Conservation (phyloP, 2,888 invertebrate genomes). For the Sphaerophoria rueppellii region DNA sequence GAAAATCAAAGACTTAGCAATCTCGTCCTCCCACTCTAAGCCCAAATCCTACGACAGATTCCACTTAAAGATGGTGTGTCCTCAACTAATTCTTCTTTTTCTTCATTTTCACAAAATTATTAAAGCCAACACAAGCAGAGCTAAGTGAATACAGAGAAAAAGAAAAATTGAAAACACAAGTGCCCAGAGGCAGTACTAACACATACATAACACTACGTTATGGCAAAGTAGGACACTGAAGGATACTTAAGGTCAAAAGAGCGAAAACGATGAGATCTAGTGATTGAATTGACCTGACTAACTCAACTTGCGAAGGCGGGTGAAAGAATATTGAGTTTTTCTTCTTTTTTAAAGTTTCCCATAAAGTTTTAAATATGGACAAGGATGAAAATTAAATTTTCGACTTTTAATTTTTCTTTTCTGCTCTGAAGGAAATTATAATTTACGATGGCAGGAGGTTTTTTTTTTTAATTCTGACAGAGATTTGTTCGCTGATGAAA, state of each 20-base stretch:
- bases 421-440: not conserved
- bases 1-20: too few species aligned
- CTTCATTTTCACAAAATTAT: too few species aligned
- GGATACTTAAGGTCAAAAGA: constrained; percentile 21
- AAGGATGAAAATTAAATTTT: constrained; percentile 29
- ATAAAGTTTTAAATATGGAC: not conserved
- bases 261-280: constrained; percentile 18
- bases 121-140: too few species aligned
- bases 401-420: constrained; percentile 1
- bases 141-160: not conserved
- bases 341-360: not conserved
- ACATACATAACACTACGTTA: not conserved
- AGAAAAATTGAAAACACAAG: constrained; percentile 5
- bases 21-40: too few species aligned
- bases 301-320: not conserved
- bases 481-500: not conserved
- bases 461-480: not conserved
- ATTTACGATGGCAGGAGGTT: constrained; percentile 24
- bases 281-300: constrained; percentile 6
- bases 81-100: too few species aligned
- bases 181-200: too few species aligned
- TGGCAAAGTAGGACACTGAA: constrained; percentile 16
- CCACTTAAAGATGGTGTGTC: too few species aligned
- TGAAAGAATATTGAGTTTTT: not conserved
- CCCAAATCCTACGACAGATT: too few species aligned